A percentile compares a stretch with the other conserved stretches of the same genome.
Evolutionary conservation across 1,140 invertebrate species (phyloP).

Genomic region (Chelonus insularis): DNA sequence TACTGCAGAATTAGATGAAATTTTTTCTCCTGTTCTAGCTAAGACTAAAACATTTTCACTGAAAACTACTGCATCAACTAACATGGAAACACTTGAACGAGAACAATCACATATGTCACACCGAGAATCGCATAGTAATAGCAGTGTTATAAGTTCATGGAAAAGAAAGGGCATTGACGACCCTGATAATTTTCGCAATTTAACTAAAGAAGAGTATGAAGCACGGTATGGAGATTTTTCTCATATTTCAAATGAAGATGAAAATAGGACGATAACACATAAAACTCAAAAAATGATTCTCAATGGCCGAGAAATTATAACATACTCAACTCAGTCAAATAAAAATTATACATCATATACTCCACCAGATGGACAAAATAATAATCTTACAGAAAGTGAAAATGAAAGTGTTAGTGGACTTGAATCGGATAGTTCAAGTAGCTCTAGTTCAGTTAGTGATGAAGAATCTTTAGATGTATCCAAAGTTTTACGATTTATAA

Average conservation of each 20-base stretch:
- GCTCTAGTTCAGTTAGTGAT: slow-evolving; percentile 25
- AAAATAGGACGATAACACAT: slow-evolving; percentile 6
- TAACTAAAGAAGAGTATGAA: slow-evolving; percentile 57
- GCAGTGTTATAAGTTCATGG: background rate
- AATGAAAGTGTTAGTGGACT: background rate
- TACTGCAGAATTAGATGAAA: slow-evolving; percentile 41
- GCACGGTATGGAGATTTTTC: slow-evolving; percentile 42
- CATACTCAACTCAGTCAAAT: no score
- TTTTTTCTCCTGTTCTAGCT: slow-evolving; percentile 47
- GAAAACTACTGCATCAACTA: slow-evolving; percentile 1
- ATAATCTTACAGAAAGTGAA: background rate
- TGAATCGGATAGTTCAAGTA: slow-evolving; percentile 23
- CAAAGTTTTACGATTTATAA: slow-evolving; percentile 51
- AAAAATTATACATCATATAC: no score
- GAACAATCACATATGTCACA: no score
- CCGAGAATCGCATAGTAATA: slow-evolving; percentile 1
- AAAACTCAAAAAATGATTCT: background rate
- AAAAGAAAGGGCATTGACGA: slow-evolving; percentile 40
- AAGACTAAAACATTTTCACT: slow-evolving; percentile 35
- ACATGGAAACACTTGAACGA: no score
- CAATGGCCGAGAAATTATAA: background rate
- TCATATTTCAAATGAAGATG: slow-evolving; percentile 7
- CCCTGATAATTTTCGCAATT: slow-evolving; percentile 47
- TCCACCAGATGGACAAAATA: no score
- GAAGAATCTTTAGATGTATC: slow-evolving; percentile 42